Percentiles rank a stretch among this genome's conserved stretches.
Conservation (phyloP, 2,113 vertebrate species). For the Athene cunicularia region DNA sequence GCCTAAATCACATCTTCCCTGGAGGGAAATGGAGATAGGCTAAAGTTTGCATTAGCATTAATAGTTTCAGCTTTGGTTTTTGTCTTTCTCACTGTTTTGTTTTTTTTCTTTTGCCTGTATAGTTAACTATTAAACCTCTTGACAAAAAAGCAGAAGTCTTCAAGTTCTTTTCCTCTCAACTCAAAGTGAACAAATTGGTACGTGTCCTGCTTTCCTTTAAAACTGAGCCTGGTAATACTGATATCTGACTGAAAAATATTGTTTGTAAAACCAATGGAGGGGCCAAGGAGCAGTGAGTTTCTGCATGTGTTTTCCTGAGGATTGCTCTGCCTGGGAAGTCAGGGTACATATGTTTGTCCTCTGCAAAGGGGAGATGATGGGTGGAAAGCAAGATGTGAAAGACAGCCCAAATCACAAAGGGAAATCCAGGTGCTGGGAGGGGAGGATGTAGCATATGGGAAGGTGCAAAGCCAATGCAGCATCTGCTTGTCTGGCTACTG, state of each 20-base stretch:
- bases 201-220: slow-evolving; percentile 8
- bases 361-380: background rate
- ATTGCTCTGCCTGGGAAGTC: background rate
- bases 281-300: background rate
- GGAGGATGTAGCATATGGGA: fast-evolving
- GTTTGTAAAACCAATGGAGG: background rate
- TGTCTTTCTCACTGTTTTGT: background rate
- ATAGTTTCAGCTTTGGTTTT: background rate
- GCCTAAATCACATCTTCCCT: background rate
- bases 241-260: background rate
- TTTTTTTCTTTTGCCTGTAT: background rate
- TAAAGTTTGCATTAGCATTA: background rate
- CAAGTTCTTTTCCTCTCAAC: slow-evolving; percentile 92
- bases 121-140: slow-evolving; percentile 92
- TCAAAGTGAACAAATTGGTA: slow-evolving; percentile 91
- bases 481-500: background rate
- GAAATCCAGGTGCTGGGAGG: background rate
- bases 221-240: background rate
- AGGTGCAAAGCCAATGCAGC: background rate
- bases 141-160: slow-evolving; percentile 94
- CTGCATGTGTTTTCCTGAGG: background rate
- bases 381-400: background rate
- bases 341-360: background rate
- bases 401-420: background rate
- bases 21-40: background rate